Conservation (phyloP, 2,797 vertebrate genomes). For the Caiman crocodilus region DNA sequence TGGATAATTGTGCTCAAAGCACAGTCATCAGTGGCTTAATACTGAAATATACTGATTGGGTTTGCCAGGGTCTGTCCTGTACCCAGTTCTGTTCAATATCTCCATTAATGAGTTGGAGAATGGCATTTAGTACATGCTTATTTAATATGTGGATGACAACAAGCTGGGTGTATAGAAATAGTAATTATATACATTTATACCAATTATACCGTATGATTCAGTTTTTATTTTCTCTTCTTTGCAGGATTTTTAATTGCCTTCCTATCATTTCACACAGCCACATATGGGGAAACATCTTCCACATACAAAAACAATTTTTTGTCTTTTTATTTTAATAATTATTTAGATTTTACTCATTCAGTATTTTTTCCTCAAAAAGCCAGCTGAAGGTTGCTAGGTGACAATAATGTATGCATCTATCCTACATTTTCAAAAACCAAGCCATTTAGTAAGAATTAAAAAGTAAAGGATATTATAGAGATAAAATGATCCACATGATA, state of each 20-base stretch:
- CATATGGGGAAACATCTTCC: constrained; percentile 50
- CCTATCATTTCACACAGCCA: constrained; percentile 47
- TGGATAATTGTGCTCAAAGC: too few species aligned
- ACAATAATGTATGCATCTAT: constrained; percentile 12
- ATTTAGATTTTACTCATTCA: constrained; percentile 7
- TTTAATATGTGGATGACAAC: too few species aligned
- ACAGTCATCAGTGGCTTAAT: too few species aligned
- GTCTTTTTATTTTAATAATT: constrained; percentile 30
- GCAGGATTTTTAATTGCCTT: constrained; percentile 26
- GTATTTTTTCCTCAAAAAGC: constrained; percentile 19
- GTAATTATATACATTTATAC: constrained; percentile 52
- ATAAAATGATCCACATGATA: not conserved
- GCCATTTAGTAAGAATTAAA: not conserved
- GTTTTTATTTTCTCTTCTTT: constrained; percentile 54
- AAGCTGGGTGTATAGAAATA: constrained; percentile 37
- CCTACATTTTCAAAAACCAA: constrained; percentile 5
- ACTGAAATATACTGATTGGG: too few species aligned
- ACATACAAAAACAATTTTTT: constrained; percentile 42
- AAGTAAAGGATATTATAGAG: not conserved
- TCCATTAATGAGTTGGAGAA: too few species aligned
- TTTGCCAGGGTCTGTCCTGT: too few species aligned
- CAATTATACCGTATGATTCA: constrained; percentile 51
- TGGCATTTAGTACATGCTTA: too few species aligned
- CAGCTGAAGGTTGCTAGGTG: constrained; percentile 47
- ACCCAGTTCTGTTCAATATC: too few species aligned